Evolutionary conservation across 1,140 invertebrate genomes (phyloP).

Genomic region (Drosophila punjabiensis): DNA sequence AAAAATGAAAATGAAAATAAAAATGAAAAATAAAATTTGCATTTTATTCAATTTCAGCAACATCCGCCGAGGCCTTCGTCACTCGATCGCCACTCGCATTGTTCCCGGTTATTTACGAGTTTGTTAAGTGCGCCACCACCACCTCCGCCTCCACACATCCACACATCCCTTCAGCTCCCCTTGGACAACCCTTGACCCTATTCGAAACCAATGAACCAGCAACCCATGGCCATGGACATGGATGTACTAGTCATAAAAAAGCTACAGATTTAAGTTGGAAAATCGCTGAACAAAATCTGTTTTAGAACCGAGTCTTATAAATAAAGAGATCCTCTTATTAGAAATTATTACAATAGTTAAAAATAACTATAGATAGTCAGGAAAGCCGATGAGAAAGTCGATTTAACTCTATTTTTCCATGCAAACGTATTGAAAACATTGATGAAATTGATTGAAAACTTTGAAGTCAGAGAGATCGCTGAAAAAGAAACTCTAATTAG

Average conservation of each 20-base stretch:
- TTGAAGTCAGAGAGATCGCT: no score
- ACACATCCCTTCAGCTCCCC: neutral
- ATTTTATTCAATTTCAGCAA: conserved; percentile 78
- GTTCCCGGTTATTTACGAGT: conserved; percentile 80
- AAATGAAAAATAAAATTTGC: conserved; percentile 77
- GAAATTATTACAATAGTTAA: no score
- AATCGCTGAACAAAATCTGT: neutral
- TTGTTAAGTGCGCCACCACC: conserved; percentile 65
- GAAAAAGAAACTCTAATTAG: no score
- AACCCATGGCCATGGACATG: conserved; percentile 54
- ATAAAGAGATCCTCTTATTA: no score
- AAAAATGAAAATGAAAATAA: no score
- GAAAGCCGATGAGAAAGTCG: no score
- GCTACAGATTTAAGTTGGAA: neutral
- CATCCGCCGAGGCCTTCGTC: conserved; percentile 52
- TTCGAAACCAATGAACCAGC: conserved; percentile 33
- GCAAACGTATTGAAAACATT: no score
- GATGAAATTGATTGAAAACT: no score
- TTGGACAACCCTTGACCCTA: conserved; percentile 18
- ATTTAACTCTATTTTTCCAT: no score
- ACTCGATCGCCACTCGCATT: conserved; percentile 59
- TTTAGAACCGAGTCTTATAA: neutral
- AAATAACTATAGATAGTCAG: no score
- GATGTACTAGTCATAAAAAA: conserved; percentile 35
- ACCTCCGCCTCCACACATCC: neutral